A percentile compares a stretch with the other conserved stretches of the same genome.
Conservation (phyloP, 2,113 vertebrate species). For the Etheostoma cragini region DNA sequence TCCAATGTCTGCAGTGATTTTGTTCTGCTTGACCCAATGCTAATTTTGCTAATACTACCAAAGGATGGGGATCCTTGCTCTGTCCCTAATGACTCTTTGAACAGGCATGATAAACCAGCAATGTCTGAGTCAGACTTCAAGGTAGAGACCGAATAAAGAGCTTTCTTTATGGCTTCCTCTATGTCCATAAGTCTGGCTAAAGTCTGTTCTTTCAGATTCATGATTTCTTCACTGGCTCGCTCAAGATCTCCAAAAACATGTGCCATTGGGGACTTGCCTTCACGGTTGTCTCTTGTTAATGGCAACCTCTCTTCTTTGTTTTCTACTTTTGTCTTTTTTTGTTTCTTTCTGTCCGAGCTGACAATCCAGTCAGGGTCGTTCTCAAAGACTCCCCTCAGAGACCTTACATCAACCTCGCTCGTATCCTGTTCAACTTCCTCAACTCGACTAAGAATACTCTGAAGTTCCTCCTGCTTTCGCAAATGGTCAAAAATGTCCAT, state of each 20-base stretch:
- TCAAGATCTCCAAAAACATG: conserved; percentile 92
- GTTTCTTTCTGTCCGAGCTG: conserved; percentile 56
- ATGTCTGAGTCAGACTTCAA: conserved; percentile 92
- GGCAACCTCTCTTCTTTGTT: conserved; percentile 58
- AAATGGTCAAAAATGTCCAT: conserved; percentile 90
- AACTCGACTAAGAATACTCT: conserved; percentile 87
- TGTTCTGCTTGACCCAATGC: conserved; percentile 83
- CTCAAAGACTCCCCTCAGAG: conserved; percentile 89
- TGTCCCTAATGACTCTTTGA: conserved; percentile 88
- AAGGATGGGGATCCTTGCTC: conserved; percentile 69
- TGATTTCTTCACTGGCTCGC: conserved; percentile 91
- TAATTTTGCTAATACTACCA: conserved; percentile 85
- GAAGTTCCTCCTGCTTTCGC: conserved; percentile 88
- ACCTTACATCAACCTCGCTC: conserved; percentile 83
- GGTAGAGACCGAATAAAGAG: conserved; percentile 91
- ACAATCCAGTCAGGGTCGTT: conserved; percentile 87
- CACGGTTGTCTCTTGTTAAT: conserved; percentile 62
- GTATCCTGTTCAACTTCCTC: conserved; percentile 91
- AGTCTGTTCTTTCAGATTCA: conserved; percentile 92
- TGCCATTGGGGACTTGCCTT: conserved; percentile 84
- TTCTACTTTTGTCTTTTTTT: conserved; percentile 37
- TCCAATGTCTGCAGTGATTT: conserved; percentile 50
- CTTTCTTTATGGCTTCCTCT: conserved; percentile 92
- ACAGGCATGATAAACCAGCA: conserved; percentile 85
- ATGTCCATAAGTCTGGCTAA: conserved; percentile 91